A percentile compares a stretch with the other conserved stretches of the same genome.
Evolutionary conservation across 53 echinoderm and acorn worm species (phyloP).

Genomic region (Echinarachnius parma): DNA sequence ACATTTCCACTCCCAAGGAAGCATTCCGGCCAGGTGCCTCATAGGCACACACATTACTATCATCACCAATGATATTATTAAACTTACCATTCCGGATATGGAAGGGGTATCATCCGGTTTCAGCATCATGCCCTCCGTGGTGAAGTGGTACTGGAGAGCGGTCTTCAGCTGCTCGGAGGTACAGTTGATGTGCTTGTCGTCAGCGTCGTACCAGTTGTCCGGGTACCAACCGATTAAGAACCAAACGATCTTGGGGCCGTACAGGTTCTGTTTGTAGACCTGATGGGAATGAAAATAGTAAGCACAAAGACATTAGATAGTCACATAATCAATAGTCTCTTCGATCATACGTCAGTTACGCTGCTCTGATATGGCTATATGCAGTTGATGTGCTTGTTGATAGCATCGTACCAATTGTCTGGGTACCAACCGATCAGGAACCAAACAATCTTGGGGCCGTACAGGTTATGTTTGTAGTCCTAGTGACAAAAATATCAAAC

Average conservation of each 20-base stretch:
- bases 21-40: no score
- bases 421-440: constrained; percentile 97
- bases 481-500: no score
- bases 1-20: no score
- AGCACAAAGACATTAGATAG: no score
- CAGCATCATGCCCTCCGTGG: constrained; percentile 92
- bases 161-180: constrained; percentile 81
- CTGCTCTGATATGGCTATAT: no score
- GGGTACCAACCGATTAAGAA: constrained; percentile 97
- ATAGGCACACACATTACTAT: no score
- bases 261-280: constrained; percentile 86
- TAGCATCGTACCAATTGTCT: constrained; percentile 75
- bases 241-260: constrained; percentile 88
- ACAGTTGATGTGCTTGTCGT: constrained; percentile 75
- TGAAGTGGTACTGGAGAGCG: constrained; percentile 84
- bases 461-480: constrained; percentile 85
- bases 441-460: constrained; percentile 87
- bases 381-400: constrained; percentile 73
- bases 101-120: constrained; percentile 87
- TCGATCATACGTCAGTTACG: no score
- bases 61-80: neutral
- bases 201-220: constrained; percentile 76
- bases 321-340: no score
- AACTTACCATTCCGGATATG: constrained; percentile 89
- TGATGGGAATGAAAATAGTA: no score